Percentiles rank a stretch among this genome's conserved stretches.
Evolutionary conservation across 2,113 vertebrate genomes (phyloP).

Genomic region (Camelus dromedarius): DNA sequence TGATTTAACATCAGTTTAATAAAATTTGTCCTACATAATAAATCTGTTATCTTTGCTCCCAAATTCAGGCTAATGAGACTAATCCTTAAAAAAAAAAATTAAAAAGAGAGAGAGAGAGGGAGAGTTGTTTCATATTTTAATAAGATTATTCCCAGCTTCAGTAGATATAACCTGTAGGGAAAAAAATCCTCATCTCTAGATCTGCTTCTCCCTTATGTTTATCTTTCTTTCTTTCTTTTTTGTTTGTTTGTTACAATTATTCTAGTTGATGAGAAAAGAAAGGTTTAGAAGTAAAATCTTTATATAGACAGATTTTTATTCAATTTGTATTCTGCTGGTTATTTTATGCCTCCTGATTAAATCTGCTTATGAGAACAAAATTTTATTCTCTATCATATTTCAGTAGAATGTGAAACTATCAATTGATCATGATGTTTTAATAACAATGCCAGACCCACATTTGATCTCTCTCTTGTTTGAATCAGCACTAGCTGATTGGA

Average conservation of each 20-base stretch:
- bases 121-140: conserved; percentile 8
- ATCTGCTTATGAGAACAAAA: conserved; percentile 12
- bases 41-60: conserved; percentile 20
- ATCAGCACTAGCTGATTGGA: background rate
- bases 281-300: conserved; percentile 9
- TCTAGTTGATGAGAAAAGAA: conserved; percentile 52
- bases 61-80: conserved; percentile 50
- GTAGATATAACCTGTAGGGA: background rate
- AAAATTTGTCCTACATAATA: conserved; percentile 60
- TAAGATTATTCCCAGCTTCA: conserved; percentile 49
- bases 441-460: background rate
- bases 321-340: conserved; percentile 22
- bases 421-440: background rate
- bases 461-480: background rate
- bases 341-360: conserved; percentile 54
- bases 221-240: background rate
- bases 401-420: conserved; percentile 2
- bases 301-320: background rate
- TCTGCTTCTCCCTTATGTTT: background rate
- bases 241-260: conserved; percentile 5
- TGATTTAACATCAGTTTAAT: conserved; percentile 47
- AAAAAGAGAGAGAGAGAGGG: background rate
- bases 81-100: background rate
- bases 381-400: conserved; percentile 32
- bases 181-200: background rate